Conservation (phyloP, 2,888 invertebrate genomes). For the Ophonus ardosiacus region DNA sequence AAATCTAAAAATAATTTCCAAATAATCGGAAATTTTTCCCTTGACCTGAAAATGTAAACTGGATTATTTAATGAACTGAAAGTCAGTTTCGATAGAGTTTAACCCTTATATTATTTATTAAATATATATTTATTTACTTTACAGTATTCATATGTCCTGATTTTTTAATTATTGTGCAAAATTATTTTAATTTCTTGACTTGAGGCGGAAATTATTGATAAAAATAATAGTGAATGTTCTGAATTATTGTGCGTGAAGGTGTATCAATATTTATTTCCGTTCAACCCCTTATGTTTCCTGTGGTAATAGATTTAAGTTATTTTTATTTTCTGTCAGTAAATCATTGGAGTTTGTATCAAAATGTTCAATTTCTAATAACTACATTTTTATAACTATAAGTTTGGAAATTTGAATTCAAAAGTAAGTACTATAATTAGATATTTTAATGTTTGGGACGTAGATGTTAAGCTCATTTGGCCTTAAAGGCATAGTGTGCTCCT, state of each 20-base stretch:
- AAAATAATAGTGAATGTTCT: background rate
- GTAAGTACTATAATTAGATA: background rate
- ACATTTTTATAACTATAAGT: background rate
- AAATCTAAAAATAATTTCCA: background rate
- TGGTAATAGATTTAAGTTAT: background rate
- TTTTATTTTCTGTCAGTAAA: background rate
- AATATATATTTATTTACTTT: background rate
- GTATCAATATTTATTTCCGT: conserved; percentile 29
- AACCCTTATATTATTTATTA: background rate
- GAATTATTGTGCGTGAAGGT: background rate
- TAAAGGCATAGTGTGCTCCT: no score
- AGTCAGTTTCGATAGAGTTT: conserved; percentile 3
- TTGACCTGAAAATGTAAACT: conserved; percentile 44
- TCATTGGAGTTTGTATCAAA: background rate
- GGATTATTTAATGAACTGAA: conserved; percentile 44
- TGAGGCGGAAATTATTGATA: background rate
- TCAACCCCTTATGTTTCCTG: conserved; percentile 31
- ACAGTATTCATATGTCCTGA: no score
- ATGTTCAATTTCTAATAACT: background rate
- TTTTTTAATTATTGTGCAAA: background rate
- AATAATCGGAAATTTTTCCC: conserved; percentile 18
- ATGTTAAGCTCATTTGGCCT: no score
- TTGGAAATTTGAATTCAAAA: background rate
- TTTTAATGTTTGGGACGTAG: no score
- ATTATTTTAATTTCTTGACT: background rate